A percentile compares a stretch with the other conserved stretches of the same genome.
Conservation (phyloP, 1,140 invertebrate species). For the Helicoverpa armigera region DNA sequence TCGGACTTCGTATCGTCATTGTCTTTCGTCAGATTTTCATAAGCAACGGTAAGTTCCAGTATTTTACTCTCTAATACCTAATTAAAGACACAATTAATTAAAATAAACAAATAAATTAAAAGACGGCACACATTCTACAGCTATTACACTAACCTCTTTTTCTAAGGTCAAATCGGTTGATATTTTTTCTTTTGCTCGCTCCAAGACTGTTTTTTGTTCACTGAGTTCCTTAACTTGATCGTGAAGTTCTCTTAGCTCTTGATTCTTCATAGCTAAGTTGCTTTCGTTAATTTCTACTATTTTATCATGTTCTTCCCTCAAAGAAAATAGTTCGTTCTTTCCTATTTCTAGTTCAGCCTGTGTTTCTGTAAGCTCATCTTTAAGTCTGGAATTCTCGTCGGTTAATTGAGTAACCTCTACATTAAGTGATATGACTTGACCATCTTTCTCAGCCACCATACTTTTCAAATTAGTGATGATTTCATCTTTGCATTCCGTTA, state of each 20-base stretch:
- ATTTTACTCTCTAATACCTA: slow-evolving; percentile 72
- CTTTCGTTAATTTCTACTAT: slow-evolving; percentile 60
- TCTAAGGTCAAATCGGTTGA: slow-evolving; percentile 56
- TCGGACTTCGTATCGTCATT: slow-evolving; percentile 60
- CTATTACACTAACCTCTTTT: slow-evolving; percentile 73
- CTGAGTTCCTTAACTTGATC: slow-evolving; percentile 63
- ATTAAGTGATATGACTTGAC: slow-evolving; percentile 65
- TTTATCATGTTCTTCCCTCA: slow-evolving; percentile 67
- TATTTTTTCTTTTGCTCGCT: slow-evolving; percentile 60
- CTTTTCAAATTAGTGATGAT: slow-evolving; percentile 65
- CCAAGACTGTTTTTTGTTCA: slow-evolving; percentile 60
- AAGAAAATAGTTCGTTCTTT: slow-evolving; percentile 66
- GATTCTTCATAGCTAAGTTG: slow-evolving; percentile 67
- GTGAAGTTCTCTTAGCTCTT: slow-evolving; percentile 64
- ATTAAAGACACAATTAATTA: slow-evolving; percentile 56
- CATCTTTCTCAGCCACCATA: slow-evolving; percentile 67
- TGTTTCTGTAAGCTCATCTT: slow-evolving; percentile 67
- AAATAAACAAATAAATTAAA: slow-evolving; percentile 33
- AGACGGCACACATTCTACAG: slow-evolving; percentile 50
- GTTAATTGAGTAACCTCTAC: slow-evolving; percentile 65
- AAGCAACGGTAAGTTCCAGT: slow-evolving; percentile 59
- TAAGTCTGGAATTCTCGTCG: slow-evolving; percentile 59
- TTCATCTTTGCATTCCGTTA: slow-evolving; percentile 64
- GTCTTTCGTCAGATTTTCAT: slow-evolving; percentile 59
- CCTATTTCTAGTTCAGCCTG: slow-evolving; percentile 71